Evolutionary conservation across 2,113 vertebrate species (phyloP), one percentile per base, ranked within the genome.

Genomic region (Hyperoodon ampullatus): DNA sequence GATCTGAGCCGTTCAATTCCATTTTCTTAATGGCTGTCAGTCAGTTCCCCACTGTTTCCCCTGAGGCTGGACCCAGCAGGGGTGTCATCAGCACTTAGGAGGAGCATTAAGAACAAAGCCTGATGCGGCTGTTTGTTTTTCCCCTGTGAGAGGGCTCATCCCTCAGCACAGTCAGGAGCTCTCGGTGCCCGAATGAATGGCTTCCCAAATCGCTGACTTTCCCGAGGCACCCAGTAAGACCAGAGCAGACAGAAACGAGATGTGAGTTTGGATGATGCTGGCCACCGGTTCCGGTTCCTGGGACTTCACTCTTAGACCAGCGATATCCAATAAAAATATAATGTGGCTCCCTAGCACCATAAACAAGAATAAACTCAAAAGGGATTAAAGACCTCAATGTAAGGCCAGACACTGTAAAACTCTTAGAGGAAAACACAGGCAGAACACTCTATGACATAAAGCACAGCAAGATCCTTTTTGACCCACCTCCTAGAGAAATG

Each of bases 11-110:
- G 8, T 71, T 95, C 87, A 88, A 84, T 97, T 96, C 95, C 75
- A 93, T 97, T 97, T 97, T 94, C 96, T 95, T 96, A 96, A 97
- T 94, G 95, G 95, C 89, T 98, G 96, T 97, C 97, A 97, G 90
- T 98, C 98, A 97, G 96, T 93, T 95, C 42, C 96, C 95, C 55
- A 55, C 97, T 93, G 95, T 85, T 97, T 97, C 96, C 96, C 96
- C 60, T 15, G 91, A 96, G 95, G 93, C 71, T 78, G 71, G 84
- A 81, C 90, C 71, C 97, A 97, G 97, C 93, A 94, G 92, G 97
- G 90, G 87, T 77, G 75, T 93, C 55, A 0, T 88, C 83, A 70
- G 93, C 92, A 85, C 68, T 96, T 84, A 86, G 95, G 84, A 95
- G 65, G 28, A 68, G 50, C 94, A 30, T 95, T 95, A 90, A 88